Evolutionary conservation across 2,888 invertebrate species (phyloP).

Genomic region (Lapara coniferarum): DNA sequence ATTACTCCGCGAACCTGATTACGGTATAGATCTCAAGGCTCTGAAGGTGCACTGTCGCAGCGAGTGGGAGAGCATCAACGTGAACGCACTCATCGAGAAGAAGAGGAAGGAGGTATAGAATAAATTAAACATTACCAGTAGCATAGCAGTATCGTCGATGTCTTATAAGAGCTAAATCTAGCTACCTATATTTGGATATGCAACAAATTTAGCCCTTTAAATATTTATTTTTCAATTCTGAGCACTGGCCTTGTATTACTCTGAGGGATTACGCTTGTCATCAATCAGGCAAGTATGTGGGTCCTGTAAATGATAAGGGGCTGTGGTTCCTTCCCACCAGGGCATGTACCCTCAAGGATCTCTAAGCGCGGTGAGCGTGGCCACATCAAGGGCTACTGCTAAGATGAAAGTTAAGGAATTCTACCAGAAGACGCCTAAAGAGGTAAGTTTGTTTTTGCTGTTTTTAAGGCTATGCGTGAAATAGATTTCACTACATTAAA

Average conservation of each 20-base stretch:
- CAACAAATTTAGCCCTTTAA: too few species aligned
- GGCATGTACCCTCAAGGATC: constrained; percentile 64
- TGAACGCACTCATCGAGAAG: constrained; percentile 66
- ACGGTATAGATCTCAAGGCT: constrained; percentile 65
- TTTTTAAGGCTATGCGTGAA: not conserved
- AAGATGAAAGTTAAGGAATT: constrained; percentile 64
- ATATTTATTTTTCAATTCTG: not conserved
- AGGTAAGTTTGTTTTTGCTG: constrained; percentile 47
- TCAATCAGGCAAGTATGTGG: too few species aligned
- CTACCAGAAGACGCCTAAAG: constrained; percentile 66
- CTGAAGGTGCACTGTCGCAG: constrained; percentile 62
- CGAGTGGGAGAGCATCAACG: constrained; percentile 65
- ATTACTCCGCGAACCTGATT: constrained; percentile 57
- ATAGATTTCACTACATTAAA: too few species aligned
- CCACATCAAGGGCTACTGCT: constrained; percentile 59
- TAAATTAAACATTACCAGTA: not conserved
- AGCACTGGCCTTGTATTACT: not conserved
- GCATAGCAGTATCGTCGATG: too few species aligned
- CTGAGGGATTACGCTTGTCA: too few species aligned
- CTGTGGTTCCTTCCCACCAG: constrained; percentile 43
- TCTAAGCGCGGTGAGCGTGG: constrained; percentile 69
- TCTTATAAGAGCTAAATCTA: too few species aligned
- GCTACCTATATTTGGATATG: too few species aligned
- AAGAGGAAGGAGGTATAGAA: constrained; percentile 60
- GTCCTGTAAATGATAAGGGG: too few species aligned